A percentile compares a stretch with the other conserved stretches of the same genome.
Evolutionary conservation across 2,888 invertebrate species (phyloP).

Genomic region (Nezara viridula): DNA sequence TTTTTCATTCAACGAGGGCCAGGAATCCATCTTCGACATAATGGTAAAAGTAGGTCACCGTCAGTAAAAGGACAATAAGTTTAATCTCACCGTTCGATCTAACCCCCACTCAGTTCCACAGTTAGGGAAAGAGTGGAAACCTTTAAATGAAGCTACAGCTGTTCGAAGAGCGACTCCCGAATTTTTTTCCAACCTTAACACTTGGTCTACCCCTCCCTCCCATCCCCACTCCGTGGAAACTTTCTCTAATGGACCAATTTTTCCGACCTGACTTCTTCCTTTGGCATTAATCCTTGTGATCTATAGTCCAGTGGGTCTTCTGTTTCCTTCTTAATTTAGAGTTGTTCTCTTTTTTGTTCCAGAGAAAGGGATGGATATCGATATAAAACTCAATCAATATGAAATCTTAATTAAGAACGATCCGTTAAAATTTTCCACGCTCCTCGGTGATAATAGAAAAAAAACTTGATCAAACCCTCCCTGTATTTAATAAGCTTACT

Average conservation of each 20-base stretch:
- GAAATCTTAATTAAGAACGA: no score
- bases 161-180: background rate
- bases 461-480: no score
- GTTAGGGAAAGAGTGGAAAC: background rate
- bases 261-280: slow-evolving; percentile 12
- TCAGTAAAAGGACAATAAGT: background rate
- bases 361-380: background rate
- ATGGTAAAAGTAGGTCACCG: background rate
- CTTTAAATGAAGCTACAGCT: slow-evolving; percentile 20
- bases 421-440: no score
- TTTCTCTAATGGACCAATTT: slow-evolving; percentile 37
- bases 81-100: background rate
- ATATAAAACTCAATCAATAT: no score
- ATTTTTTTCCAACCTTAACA: background rate
- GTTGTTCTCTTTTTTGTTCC: background rate
- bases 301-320: background rate
- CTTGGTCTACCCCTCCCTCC: background rate
- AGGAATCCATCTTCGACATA: background rate
- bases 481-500: no score
- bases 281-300: slow-evolving; percentile 30
- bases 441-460: no score
- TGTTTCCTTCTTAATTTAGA: slow-evolving; percentile 2
- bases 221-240: background rate
- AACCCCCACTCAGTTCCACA: background rate
- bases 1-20: no score